A percentile compares a stretch with the other conserved stretches of the same genome.
These are phyloP conservation scores for Drosophila tristis DNA, from an alignment of 1,140 invertebrate species.

Conservation along the genomic window DNA sequence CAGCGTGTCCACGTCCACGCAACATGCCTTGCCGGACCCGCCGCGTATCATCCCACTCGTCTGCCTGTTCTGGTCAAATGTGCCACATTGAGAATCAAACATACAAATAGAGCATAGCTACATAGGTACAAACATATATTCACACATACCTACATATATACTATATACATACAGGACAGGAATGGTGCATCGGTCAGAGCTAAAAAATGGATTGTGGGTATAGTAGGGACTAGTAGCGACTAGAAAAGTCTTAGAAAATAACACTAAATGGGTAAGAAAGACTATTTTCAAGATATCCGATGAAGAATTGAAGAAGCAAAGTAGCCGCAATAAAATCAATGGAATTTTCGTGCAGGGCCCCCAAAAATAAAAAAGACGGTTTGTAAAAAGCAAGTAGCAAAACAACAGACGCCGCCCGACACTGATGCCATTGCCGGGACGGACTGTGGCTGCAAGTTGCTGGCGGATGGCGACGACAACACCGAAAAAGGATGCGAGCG, in stretches of 20 bases:
- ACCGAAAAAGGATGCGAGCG: constrained; percentile 71
- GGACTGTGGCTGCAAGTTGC: constrained; percentile 11
- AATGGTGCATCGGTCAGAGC: too few species aligned
- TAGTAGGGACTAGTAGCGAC: too few species aligned
- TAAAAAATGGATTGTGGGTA: too few species aligned
- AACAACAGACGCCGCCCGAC: constrained; percentile 36
- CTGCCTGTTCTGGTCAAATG: constrained; percentile 28
- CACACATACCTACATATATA: too few species aligned
- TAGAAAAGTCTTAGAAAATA: too few species aligned
- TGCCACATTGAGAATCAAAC: constrained; percentile 36
- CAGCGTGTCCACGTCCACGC: constrained; percentile 37
- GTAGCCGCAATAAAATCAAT: constrained; percentile 43
- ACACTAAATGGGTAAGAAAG: too few species aligned
- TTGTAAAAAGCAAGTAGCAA: constrained; percentile 44
- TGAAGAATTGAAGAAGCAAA: background rate
- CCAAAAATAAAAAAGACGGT: constrained; percentile 29
- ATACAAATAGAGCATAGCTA: background rate
- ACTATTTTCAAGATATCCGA: background rate
- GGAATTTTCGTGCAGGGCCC: constrained; percentile 26
- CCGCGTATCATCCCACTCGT: constrained; percentile 24
- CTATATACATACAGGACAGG: too few species aligned
- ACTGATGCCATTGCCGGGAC: constrained; percentile 1
- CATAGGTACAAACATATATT: background rate
- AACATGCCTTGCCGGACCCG: constrained; percentile 20
- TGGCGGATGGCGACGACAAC: constrained; percentile 32